Evolutionary conservation across 2,888 invertebrate genomes (phyloP), one percentile per base, ranked within the genome.

Genomic region (Calliopum simillimum): DNA sequence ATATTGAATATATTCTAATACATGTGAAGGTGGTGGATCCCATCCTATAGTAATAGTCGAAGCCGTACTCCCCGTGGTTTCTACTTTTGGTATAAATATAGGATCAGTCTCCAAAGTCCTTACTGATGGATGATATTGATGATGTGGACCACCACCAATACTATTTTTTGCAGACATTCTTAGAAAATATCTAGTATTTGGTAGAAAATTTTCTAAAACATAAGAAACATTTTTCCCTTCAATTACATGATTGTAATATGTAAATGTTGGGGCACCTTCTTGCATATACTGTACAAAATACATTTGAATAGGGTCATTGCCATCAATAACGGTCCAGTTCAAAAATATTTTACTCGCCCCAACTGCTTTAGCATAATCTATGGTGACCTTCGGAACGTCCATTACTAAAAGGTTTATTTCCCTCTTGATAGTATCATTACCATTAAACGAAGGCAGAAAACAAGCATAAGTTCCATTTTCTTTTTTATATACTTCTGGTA

Each of bases 31-130:
- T 0, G 94, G 93, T 0, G 90, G 88, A 41, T 88, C 89, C 94
- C 95, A 95, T 0, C 93, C 92, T 64, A 96, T 92, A 0, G 94
- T 94, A 71, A 95, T 93, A 0, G 95, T 94, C 25, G 91, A 92
- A 13, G 84, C 79, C 2, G 86, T 85, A 71, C 85, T 89, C 2
- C 88, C 95, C 47, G 93, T 94, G 0, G 94, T 91, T 55, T 91
- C 90, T 53, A 94, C 91, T 80, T 91, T 91, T 1, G 96, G 95
- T 55, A 93, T 89, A 80, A 94, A 95, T 72, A 89, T 87, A 0
- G 95, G 95, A 87, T 95, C 94, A 83, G 90, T 87, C 2, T 88
- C 88, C 51, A 95, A 84, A 0, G 94, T 94, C 56, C 85, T 88
- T 0, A 92, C 89, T 68, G 88, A 87, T 13, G 87, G 85, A 33